A percentile compares a stretch with the other conserved stretches of the same genome.
phyloP scores from a whole-genome alignment of 2,113 vertebrate species.

The Globicephala melas region DNA sequence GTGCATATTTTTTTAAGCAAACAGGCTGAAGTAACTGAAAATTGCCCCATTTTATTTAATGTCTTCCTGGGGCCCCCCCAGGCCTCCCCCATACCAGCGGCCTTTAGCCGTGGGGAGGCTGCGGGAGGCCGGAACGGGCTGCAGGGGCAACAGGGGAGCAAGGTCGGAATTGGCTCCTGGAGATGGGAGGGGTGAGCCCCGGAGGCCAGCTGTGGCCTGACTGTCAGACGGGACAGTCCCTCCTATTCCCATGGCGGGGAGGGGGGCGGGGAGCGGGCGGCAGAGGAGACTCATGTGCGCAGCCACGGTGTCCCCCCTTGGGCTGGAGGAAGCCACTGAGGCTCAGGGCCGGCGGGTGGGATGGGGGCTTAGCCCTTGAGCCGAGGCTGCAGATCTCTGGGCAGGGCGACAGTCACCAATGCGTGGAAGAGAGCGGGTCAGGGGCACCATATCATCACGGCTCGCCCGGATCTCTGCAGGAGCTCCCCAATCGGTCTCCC shows the following conservation, averaged over 20 bases:
- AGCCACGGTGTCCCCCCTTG: rapidly evolving
- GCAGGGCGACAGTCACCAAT: rapidly evolving
- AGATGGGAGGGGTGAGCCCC: rapidly evolving
- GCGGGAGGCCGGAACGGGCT: not conserved
- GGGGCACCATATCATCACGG: rapidly evolving
- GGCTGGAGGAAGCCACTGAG: not conserved
- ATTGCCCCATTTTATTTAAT: not conserved
- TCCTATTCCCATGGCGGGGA: rapidly evolving
- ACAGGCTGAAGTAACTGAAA: not conserved
- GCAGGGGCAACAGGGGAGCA: not conserved
- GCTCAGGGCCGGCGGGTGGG: not conserved
- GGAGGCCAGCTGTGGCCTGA: not conserved
- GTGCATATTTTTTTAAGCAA: not conserved
- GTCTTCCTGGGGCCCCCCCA: not conserved
- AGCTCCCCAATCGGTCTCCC: not conserved
- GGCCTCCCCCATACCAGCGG: not conserved
- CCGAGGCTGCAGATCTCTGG: not conserved
- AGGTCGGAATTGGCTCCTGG: not conserved
- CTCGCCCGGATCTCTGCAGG: not conserved
- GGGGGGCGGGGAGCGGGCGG: rapidly evolving
- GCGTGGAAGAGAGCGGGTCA: rapidly evolving
- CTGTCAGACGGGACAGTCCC: not conserved
- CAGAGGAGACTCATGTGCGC: not conserved
- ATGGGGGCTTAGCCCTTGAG: too few relatives aligned
- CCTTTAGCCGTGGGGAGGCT: not conserved